Evolutionary conservation across 2,113 vertebrate species (phyloP), one percentile per base, ranked within the genome.

Genomic region (Colossoma macropomum): DNA sequence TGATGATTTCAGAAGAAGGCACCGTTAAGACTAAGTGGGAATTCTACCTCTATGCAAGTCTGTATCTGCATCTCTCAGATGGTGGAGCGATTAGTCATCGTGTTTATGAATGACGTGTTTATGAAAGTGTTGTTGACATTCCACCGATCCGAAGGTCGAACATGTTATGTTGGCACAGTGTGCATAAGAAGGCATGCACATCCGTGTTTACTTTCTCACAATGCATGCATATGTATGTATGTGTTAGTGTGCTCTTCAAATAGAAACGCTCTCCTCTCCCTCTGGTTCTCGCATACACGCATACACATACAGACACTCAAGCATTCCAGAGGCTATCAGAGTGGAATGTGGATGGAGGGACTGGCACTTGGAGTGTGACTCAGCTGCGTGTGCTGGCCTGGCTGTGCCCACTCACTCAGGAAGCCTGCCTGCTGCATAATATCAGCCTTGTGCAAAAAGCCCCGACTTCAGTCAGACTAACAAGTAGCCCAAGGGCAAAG

Each of bases 291-390:
- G 80, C 79, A 81, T 86, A 75, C 70, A 75, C 59, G 82, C 73
- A 81, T 66, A 45, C 27, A 76, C 65, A 88, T 28, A 59, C 34
- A 77, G 73, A 79, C 75, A 88, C 85, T 81, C 83, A 69, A 84
- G 77, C 90, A 94, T 93, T 93, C 93, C 92, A 90, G 91, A 92
- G 92, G 91, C 91, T 86, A 87, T 88, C 82, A 90, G 83, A 32
- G 80, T 84, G 91, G 92, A 93, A 94, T 94, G 91, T 92, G 90
- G 88, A 91, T 88, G 73, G 83, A 81, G 88, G 70, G 48, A 56
- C 81, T 89, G 91, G 90, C 91, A 90, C 88, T 74, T 86, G 86
- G 89, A 92, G 91, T 82, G 83, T 94, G 93, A 93, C 91, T 93
- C 91, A 88, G 90, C 91, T 90, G 91, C 89, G 80, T 88, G 87